Conservation (phyloP, 2,113 vertebrate genomes). For the Nothocercus julius region DNA sequence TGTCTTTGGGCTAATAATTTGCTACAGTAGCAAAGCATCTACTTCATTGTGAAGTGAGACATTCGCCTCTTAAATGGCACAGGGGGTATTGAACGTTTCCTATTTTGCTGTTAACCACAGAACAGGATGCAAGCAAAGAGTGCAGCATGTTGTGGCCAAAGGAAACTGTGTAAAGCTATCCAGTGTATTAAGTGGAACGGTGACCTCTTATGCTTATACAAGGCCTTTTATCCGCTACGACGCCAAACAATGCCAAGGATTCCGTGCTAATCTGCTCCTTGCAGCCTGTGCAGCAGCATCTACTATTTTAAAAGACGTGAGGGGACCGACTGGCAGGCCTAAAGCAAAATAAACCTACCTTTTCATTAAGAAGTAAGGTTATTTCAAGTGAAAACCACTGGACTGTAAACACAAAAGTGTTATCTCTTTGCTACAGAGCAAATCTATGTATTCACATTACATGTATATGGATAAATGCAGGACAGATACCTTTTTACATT, state of each 20-base stretch:
- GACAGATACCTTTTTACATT: background rate
- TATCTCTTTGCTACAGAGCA: background rate
- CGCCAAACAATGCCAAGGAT: background rate
- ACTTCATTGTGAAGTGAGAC: background rate
- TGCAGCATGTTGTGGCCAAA: background rate
- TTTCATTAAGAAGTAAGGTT: background rate
- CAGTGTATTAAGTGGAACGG: background rate
- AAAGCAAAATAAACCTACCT: background rate
- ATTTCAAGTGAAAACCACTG: background rate
- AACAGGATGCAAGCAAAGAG: background rate
- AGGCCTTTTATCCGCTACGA: background rate
- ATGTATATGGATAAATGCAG: background rate
- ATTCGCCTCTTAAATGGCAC: background rate
- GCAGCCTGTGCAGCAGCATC: background rate
- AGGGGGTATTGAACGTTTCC: background rate
- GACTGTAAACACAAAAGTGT: accelerated
- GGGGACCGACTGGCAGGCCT: background rate
- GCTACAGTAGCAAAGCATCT: background rate
- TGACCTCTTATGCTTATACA: background rate
- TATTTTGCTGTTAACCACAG: background rate
- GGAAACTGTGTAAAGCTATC: background rate
- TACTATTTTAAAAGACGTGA: background rate
- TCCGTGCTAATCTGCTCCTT: conserved; percentile 1
- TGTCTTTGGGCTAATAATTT: background rate
- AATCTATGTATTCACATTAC: background rate